Base-by-base conservation (phyloP, 1,140 invertebrate species). In the Cherax quadricarinatus region DNA sequence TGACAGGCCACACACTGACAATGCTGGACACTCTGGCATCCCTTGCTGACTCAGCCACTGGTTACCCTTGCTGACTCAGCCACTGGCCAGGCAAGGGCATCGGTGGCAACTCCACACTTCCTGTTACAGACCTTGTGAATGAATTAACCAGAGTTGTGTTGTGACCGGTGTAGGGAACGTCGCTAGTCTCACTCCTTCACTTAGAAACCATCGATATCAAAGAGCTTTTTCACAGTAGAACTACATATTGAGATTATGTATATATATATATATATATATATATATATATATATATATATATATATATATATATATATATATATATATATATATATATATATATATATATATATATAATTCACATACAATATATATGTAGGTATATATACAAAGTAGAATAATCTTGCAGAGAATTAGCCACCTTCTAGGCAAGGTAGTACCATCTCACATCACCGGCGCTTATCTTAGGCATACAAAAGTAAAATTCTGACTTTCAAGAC, bases 161-260 rank as follows among this genome's bases (percentile, higher is more conserved):
- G 49, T 57, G 81, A 57, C 57, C 51, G 41, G 49, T 83, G 81
- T 48, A 57, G 18, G 53, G 86, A 16, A 14, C n/a, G 57, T 30
- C n/a, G 57, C 53, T 24, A 60, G 57, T 60, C 86, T 81, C 86
- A 81, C n/a, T 78, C 81, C 80, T 66, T 85, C 81, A 84, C 24
- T 81, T 62, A 86, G 51, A 62, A 9, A 24, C 78, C 78, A 49
- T 88, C 16, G 88, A 75, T 85, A 84, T 90, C 81, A 75, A 90
- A 84, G 81, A 90, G 88, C 88, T 81, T 90, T 85, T 75, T 84
- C 88, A 87, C 85, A 73, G 57, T 73, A 73, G 62, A 51, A 87
- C 85, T 73, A 21, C 70, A 87, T 75, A 41, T 41, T 41, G 30
- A 41, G 30, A 41, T 41, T 41, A 41, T 84, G 24, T 62, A 62